A percentile compares a stretch with the other conserved stretches of the same genome.
Conservation (phyloP, 2,797 vertebrate genomes). For the Notoglanidium macrostoma region DNA sequence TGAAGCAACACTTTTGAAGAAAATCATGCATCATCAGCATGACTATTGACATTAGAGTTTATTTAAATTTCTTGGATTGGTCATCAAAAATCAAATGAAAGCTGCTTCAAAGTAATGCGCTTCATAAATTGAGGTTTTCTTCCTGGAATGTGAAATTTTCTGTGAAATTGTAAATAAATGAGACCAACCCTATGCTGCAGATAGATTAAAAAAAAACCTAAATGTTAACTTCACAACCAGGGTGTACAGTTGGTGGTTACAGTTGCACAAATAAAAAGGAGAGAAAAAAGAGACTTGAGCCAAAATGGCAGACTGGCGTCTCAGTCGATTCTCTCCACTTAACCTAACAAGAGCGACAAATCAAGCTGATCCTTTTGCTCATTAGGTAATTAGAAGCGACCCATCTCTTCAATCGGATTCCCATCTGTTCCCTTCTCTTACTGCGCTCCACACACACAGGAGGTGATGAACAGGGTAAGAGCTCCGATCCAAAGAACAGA, state of each 20-base stretch:
- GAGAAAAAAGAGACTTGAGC: constrained; percentile 38
- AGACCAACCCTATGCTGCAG: background rate
- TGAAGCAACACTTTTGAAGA: background rate
- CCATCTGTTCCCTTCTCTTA: constrained; percentile 70
- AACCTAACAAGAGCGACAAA: constrained; percentile 83
- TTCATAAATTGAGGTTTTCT: background rate
- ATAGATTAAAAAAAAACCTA: background rate
- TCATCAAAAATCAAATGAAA: constrained; percentile 2
- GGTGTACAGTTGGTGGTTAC: background rate
- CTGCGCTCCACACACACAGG: constrained; percentile 60
- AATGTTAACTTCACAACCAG: background rate
- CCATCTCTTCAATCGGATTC: constrained; percentile 70
- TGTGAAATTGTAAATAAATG: background rate
- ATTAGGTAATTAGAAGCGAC: constrained; percentile 81
- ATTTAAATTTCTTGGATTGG: background rate
- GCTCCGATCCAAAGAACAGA: constrained; percentile 39
- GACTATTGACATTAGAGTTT: background rate
- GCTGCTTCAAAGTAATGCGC: background rate
- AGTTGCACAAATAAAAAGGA: constrained; percentile 32
- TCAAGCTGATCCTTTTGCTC: constrained; percentile 75
- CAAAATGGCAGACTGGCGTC: constrained; percentile 61
- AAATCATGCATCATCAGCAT: background rate
- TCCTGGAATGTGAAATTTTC: background rate
- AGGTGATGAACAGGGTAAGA: constrained; percentile 64
- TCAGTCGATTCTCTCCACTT: constrained; percentile 80